A percentile compares a stretch with the other conserved stretches of the same genome.
These are phyloP conservation scores for Cephalopterus ornatus DNA, from an alignment of 2,113 vertebrate species.

Conservation along the genomic window DNA sequence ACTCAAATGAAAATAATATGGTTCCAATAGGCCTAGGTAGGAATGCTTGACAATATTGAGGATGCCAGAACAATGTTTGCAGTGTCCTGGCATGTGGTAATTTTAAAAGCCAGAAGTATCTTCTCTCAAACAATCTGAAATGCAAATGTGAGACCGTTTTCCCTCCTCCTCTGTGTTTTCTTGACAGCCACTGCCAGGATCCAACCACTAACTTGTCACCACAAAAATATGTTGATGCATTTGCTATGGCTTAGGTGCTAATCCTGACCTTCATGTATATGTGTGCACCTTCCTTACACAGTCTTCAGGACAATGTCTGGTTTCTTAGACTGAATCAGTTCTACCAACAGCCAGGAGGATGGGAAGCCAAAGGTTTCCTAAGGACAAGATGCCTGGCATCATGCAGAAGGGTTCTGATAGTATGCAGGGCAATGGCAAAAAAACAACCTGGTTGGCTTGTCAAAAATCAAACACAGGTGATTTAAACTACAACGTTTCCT, in stretches of 20 bases:
- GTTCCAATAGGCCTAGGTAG: not conserved
- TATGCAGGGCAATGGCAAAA: accelerated
- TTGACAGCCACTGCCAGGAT: not conserved
- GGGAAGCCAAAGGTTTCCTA: not conserved
- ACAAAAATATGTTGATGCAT: not conserved
- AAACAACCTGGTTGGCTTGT: not conserved
- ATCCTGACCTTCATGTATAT: not conserved
- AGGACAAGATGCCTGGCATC: not conserved
- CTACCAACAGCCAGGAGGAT: not conserved
- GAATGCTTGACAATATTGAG: not conserved
- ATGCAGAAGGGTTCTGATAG: not conserved
- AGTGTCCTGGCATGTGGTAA: not conserved
- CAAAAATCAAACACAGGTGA: not conserved
- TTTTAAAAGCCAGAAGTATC: conserved; percentile 31
- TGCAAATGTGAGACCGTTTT: not conserved
- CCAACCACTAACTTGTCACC: not conserved
- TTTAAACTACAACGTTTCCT: not conserved
- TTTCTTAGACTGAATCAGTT: not conserved
- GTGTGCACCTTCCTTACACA: not conserved
- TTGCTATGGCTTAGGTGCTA: not conserved
- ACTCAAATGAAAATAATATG: conserved; percentile 3
- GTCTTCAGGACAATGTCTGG: not conserved
- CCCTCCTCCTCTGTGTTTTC: conserved; percentile 5
- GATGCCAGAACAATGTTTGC: not conserved
- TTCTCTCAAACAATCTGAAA: conserved; percentile 32